Evolutionary conservation across 2,888 invertebrate species (phyloP).

Genomic region (Mantis religiosa): DNA sequence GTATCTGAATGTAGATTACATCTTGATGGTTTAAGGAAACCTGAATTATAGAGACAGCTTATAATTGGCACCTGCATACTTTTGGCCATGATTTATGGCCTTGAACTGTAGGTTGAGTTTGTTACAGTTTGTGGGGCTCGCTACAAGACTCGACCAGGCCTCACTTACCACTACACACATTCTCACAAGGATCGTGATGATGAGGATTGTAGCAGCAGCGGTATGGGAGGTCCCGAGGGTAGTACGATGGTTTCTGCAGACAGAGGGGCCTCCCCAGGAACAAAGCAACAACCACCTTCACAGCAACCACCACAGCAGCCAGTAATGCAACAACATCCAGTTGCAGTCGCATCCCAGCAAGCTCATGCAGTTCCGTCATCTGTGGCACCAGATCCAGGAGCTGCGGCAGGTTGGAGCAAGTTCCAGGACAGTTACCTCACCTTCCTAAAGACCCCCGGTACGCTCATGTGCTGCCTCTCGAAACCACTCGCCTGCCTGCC

Average conservation of each 20-base stretch:
- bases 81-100: conserved; percentile 1
- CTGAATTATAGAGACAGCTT: background rate
- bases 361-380: background rate
- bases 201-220: conserved; percentile 33
- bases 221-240: conserved; percentile 20
- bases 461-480: conserved; percentile 36
- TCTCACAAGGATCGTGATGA: conserved; percentile 60
- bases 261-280: conserved; percentile 26
- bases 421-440: conserved; percentile 55
- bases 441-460: conserved; percentile 42
- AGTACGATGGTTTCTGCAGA: conserved; percentile 7
- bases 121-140: conserved; percentile 88
- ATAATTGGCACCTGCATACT: background rate
- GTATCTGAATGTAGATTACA: background rate
- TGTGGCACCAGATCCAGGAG: conserved; percentile 35
- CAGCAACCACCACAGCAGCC: background rate
- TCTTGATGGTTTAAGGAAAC: background rate
- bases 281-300: conserved; percentile 8
- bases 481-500: conserved; percentile 21
- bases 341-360: background rate
- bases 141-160: conserved; percentile 93
- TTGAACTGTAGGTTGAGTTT: conserved; percentile 34
- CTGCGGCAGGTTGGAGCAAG: conserved; percentile 50
- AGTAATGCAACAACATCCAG: background rate
- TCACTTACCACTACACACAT: conserved; percentile 93